A percentile compares a stretch with the other conserved stretches of the same genome.
These are phyloP conservation scores for Pocillopora grandis DNA, from an alignment of 92 coral and sea anemone species.

Conservation along the genomic window DNA sequence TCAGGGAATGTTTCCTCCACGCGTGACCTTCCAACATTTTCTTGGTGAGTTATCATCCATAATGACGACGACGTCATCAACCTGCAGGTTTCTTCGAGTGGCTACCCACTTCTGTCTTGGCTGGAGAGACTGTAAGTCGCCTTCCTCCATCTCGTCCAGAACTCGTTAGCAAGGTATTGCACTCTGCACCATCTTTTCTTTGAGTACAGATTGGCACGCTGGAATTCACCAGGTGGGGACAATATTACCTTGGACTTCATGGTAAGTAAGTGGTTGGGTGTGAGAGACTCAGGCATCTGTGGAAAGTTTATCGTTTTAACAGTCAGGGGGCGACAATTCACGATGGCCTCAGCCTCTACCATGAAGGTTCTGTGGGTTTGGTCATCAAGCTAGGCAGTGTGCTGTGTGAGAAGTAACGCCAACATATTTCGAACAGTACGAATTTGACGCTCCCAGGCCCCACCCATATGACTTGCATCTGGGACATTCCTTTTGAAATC, in stretches of 20 bases:
- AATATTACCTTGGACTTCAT: not conserved
- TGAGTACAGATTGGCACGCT: not conserved
- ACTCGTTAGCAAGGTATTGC: not conserved
- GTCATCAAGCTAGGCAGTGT: not conserved
- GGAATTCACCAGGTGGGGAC: not conserved
- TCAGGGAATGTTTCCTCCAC: slow-evolving; percentile 5
- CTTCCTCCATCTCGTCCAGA: not conserved
- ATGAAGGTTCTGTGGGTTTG: slow-evolving; percentile 8
- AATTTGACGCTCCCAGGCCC: slow-evolving; percentile 3
- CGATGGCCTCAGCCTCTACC: slow-evolving; percentile 20
- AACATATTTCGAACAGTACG: not conserved
- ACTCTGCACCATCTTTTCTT: not conserved
- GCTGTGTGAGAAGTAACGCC: not conserved
- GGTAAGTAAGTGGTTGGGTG: slow-evolving; percentile 2
- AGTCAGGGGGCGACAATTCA: not conserved
- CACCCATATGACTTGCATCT: slow-evolving; percentile 6
- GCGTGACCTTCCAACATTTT: slow-evolving; percentile 28
- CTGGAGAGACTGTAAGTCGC: not conserved
- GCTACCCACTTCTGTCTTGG: slow-evolving; percentile 30
- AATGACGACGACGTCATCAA: slow-evolving; percentile 31
- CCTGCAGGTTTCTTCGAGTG: slow-evolving; percentile 27
- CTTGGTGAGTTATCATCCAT: slow-evolving; percentile 26
- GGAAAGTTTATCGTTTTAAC: not conserved
- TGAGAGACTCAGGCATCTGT: slow-evolving; percentile 9
- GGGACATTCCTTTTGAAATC: not conserved